phyloP scores from a whole-genome alignment of 2,113 vertebrate species.

The Galbula dea region DNA sequence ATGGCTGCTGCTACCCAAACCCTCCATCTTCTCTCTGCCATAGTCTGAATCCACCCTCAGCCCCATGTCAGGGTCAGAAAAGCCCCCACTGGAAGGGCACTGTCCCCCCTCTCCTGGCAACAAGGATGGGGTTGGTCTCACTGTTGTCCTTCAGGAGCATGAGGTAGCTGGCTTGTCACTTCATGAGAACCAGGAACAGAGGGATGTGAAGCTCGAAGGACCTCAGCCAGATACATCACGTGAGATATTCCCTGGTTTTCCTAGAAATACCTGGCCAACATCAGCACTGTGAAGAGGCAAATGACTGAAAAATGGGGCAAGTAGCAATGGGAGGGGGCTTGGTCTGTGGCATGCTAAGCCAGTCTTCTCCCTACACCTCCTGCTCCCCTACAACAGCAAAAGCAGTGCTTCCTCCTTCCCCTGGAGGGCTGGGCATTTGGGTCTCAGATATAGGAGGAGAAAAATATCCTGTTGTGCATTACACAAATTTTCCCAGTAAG shows the following conservation, averaged over 20 bases:
- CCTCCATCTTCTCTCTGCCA: background rate
- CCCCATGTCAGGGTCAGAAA: background rate
- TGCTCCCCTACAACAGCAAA: background rate
- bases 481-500: background rate
- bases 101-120: background rate
- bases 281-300: background rate
- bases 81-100: background rate
- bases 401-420: background rate
- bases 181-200: rapidly evolving
- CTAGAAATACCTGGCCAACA: background rate
- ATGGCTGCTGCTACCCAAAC: background rate
- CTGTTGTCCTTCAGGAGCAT: background rate
- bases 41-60: background rate
- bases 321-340: background rate
- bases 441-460: background rate
- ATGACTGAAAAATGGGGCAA: background rate
- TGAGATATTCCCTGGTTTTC: background rate
- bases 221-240: background rate
- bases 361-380: background rate
- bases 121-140: background rate
- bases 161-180: background rate
- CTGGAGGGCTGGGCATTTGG: background rate
- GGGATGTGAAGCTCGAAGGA: background rate
- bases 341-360: background rate
- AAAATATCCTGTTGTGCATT: rapidly evolving